Evolutionary conservation across 2,113 vertebrate species (phyloP).

Genomic region (Isichthys henryi): DNA sequence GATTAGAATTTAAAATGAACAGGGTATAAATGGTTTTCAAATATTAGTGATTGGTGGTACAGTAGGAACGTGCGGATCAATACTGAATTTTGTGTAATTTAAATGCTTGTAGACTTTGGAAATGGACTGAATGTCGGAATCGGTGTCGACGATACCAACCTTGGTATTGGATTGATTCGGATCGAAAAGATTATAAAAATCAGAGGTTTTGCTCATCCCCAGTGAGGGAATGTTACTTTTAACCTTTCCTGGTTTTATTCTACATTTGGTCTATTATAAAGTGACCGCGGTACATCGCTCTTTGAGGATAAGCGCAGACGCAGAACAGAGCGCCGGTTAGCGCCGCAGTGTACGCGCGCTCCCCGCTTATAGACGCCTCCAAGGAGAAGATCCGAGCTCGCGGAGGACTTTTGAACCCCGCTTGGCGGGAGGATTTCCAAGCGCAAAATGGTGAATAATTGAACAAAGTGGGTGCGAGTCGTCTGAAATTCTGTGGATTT

Average conservation of each 20-base stretch:
- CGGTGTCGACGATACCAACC: too few species aligned
- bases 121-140: too few species aligned
- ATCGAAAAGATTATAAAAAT: too few species aligned
- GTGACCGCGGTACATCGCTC: not conserved
- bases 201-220: too few species aligned
- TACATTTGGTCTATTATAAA: not conserved
- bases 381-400: constrained; percentile 47
- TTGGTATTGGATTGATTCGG: too few species aligned
- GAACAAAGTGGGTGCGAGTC: constrained; percentile 67
- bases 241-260: not conserved
- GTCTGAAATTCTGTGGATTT: constrained; percentile 62
- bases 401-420: constrained; percentile 42
- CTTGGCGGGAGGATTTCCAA: constrained; percentile 54
- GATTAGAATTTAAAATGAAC: too few species aligned
- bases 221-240: not conserved
- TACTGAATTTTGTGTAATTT: too few species aligned
- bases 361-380: constrained; percentile 27
- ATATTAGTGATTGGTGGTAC: not conserved
- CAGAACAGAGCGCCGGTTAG: too few species aligned
- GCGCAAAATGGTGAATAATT: constrained; percentile 69
- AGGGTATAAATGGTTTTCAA: not conserved
- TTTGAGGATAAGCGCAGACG: too few species aligned
- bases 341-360: not conserved
- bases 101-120: too few species aligned
- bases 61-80: not conserved